Base-by-base conservation (phyloP, 2,797 vertebrate genomes). In the Oreortyx pictus region DNA sequence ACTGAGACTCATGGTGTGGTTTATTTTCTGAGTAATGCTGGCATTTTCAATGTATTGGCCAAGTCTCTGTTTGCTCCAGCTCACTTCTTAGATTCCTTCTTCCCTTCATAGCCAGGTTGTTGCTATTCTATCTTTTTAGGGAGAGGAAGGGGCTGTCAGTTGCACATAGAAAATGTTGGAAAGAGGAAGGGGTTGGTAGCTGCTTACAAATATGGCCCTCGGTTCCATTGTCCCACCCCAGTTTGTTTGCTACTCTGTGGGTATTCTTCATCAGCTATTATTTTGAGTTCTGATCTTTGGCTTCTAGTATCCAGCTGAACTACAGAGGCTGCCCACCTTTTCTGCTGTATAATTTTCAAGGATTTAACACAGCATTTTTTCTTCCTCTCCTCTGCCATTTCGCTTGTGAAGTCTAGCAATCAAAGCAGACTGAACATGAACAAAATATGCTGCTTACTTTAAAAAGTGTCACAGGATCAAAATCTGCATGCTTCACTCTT, bases 281-380 rank as follows among this genome's bases (percentile, higher is more conserved):
- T 88, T 89, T 91, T 82, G 61, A 72, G 85, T 59, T 31, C 50
- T 80, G 68, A 90, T 78, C 83, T 83, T 84, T 60, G 67, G n/a
- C 73, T 94, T 88, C 46, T 83, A 23, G n/a, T 80, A 79, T 70
- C 88, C 75, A 81, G 88, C 66, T 86, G 82, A 91, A 84, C 39
- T 86, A 23, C 37, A 84, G n/a, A 82, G 29, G 60, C 50, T 92
- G 74, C 31, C 33, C 71, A 87, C 88, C 50, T 59, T 92, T 86
- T 79, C 72, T 92, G 88, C 67, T 86, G 25, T 92, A 57, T 74
- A 88, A 49, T 92, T 95, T 93, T 82, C 66, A 78, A 56, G 77
- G 76, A 79, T 88, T 82, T 92, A 93, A 47, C 91, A 44, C 24
- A 62, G 75, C 50, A 52, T 46, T 91, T 87, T 84, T 82, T 78